A percentile compares a stretch with the other conserved stretches of the same genome.
phyloP scores from a whole-genome alignment of 2,888 invertebrate species.

The Agonopterix alstromeriana region DNA sequence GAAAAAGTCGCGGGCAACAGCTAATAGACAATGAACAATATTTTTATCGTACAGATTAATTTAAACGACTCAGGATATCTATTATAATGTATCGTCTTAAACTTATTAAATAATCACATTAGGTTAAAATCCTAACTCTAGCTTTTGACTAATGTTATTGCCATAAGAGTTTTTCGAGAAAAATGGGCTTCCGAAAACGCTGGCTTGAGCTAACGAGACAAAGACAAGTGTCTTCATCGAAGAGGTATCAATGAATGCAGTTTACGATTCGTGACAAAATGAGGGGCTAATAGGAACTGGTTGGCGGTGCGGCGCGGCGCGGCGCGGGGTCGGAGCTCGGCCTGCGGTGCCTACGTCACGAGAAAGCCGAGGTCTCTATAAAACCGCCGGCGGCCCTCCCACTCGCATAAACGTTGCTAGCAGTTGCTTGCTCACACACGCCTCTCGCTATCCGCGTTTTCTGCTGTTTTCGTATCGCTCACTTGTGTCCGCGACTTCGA shows the following conservation, averaged over 20 bases:
- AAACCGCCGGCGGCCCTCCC: slow-evolving; percentile 55
- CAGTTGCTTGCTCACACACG: slow-evolving; percentile 44
- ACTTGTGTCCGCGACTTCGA: slow-evolving; percentile 44
- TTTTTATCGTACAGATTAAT: no score
- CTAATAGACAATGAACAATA: no score
- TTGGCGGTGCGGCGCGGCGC: slow-evolving; percentile 29
- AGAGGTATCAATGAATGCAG: slow-evolving; percentile 38
- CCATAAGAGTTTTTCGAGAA: no score
- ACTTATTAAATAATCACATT: no score
- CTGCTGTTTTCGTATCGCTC: slow-evolving; percentile 29
- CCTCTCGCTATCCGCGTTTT: slow-evolving; percentile 44
- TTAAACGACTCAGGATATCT: no score
- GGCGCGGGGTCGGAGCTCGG: slow-evolving; percentile 35
- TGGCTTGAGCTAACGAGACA: slow-evolving; percentile 6
- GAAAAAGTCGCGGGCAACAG: no score
- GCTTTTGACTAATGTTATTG: no score
- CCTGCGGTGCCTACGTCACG: slow-evolving; percentile 52
- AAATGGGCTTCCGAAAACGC: no score
- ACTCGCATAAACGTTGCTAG: slow-evolving; percentile 57
- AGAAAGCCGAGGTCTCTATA: slow-evolving; percentile 70
- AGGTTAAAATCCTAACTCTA: no score
- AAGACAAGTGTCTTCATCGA: slow-evolving; percentile 21
- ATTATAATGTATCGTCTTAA: no score
- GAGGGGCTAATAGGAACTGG: slow-evolving; percentile 44
- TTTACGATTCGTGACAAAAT: slow-evolving; percentile 43